Conservation (phyloP, 2,113 vertebrate species). For the Anas platyrhynchos region DNA sequence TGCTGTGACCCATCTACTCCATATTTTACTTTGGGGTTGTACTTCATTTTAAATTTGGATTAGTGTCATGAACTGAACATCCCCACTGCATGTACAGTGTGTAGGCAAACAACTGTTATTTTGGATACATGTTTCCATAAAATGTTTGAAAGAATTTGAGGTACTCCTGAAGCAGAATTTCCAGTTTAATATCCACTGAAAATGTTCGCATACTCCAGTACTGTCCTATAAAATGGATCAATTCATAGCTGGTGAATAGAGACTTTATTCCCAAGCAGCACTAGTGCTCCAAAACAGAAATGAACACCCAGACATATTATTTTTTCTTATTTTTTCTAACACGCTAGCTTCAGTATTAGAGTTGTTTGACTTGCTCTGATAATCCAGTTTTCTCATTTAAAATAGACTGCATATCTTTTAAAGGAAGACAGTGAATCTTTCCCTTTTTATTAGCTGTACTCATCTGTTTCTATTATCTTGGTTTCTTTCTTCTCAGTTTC, state of each 20-base stretch:
- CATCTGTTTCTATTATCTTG: neutral
- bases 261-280: neutral
- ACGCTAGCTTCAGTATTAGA: neutral
- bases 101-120: neutral
- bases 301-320: neutral
- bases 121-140: neutral
- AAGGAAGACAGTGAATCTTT: neutral
- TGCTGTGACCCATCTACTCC: neutral
- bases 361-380: neutral
- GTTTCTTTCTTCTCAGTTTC: neutral
- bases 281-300: neutral
- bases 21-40: neutral
- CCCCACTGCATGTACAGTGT: neutral
- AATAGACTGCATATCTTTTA: neutral
- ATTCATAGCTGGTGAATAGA: neutral
- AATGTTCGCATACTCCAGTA: neutral
- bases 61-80: neutral
- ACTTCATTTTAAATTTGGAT: neutral
- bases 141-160: neutral
- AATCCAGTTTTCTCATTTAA: neutral
- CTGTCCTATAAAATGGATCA: neutral
- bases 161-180: neutral
- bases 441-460: neutral
- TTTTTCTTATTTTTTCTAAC: neutral
- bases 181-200: neutral